These are phyloP conservation scores for Urophycis tenuis DNA, from an alignment of 2,797 vertebrate species.

Conservation along the genomic window DNA sequence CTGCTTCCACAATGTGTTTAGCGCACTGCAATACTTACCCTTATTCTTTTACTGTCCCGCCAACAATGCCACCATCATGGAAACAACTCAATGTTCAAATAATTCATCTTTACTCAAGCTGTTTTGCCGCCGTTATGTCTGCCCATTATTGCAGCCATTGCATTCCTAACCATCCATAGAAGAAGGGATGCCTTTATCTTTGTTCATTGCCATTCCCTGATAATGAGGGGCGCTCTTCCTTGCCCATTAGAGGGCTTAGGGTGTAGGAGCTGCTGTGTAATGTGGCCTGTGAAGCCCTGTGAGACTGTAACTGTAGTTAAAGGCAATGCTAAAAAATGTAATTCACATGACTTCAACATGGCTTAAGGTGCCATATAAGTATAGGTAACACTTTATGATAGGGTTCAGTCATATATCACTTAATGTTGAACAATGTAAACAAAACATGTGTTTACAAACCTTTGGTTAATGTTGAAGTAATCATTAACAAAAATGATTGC, in stretches of 20 bases:
- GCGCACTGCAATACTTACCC: background rate
- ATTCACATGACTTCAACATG: background rate
- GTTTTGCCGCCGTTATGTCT: background rate
- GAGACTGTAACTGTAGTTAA: background rate
- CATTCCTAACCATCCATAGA: background rate
- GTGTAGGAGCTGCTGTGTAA: background rate
- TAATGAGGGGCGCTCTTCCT: no score
- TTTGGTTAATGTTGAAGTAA: no score
- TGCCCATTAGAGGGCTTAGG: background rate
- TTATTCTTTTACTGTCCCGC: background rate
- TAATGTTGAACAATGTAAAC: no score
- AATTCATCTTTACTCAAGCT: no score
- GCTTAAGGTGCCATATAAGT: background rate
- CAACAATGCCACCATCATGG: background rate
- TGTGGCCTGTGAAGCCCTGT: background rate
- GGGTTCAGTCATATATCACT: no score
- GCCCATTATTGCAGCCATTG: background rate
- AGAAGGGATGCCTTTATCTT: background rate
- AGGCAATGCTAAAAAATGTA: background rate
- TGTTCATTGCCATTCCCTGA: background rate
- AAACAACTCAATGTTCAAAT: background rate
- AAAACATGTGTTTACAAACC: no score
- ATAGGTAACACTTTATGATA: background rate
- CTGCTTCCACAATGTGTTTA: background rate
- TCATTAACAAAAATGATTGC: no score